phyloP scores from a whole-genome alignment of 2,113 vertebrate species.

The Egretta garzetta region DNA sequence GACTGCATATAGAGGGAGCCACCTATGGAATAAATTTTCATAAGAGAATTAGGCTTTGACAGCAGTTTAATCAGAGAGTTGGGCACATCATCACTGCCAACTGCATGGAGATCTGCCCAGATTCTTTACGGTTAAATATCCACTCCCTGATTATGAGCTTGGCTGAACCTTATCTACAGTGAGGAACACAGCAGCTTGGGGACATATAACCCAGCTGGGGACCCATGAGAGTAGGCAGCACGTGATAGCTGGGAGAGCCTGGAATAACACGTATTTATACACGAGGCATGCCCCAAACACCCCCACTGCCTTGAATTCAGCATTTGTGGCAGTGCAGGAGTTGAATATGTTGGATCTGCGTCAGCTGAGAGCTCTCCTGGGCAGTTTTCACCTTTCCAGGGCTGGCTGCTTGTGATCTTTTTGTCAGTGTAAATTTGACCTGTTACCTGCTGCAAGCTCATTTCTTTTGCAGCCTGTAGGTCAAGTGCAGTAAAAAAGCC shows the following conservation, averaged over 20 bases:
- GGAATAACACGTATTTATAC: neutral
- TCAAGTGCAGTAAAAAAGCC: neutral
- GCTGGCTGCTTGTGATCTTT: neutral
- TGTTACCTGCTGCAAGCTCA: neutral
- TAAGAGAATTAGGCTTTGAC: neutral
- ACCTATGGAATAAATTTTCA: neutral
- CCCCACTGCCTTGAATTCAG: neutral
- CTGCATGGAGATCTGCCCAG: neutral
- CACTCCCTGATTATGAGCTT: neutral
- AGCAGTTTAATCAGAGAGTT: neutral
- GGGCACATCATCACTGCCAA: neutral
- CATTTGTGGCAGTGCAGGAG: neutral
- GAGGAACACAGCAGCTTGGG: neutral
- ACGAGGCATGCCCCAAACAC: neutral
- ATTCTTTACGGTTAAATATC: neutral
- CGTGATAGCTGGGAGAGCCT: neutral
- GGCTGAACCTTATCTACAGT: neutral
- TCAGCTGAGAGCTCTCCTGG: neutral
- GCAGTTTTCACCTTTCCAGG: neutral
- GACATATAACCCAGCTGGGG: neutral
- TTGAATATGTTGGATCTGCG: neutral
- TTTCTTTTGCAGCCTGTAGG: neutral
- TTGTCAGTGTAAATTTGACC: neutral
- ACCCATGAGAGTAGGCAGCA: neutral
- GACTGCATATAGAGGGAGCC: neutral